These are phyloP conservation scores for Oedothorax gibbosus DNA, from an alignment of 1,140 invertebrate species.

Conservation along the genomic window DNA sequence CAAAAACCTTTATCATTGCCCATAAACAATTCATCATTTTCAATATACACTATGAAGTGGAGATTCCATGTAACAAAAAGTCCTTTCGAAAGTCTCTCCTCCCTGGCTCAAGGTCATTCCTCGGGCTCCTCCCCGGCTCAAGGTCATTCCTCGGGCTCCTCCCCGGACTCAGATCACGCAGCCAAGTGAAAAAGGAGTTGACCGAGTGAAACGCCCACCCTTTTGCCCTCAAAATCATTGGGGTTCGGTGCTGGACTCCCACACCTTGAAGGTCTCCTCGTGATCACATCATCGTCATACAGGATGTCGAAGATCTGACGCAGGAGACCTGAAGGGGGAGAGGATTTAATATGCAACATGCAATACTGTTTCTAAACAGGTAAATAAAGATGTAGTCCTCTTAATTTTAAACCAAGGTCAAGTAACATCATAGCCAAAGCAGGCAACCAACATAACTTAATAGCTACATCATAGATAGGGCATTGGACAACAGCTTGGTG, in stretches of 20 bases:
- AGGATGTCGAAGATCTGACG: slow-evolving; percentile 72
- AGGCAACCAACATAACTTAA: too few species aligned
- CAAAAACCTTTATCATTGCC: background rate
- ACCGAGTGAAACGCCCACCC: slow-evolving; percentile 72
- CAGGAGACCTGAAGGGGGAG: slow-evolving; percentile 70
- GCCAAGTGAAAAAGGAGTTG: slow-evolving; percentile 74
- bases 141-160: too few species aligned
- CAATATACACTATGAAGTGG: background rate
- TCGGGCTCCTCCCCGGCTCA: slow-evolving; percentile 41
- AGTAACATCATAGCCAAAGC: too few species aligned
- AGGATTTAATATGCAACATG: background rate
- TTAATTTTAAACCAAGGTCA: too few species aligned
- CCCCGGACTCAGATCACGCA: slow-evolving; percentile 73
- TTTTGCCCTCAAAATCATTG: slow-evolving; percentile 73
- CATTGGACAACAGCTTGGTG: background rate
- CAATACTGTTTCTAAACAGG: too few species aligned
- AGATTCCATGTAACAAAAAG: background rate
- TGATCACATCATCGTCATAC: slow-evolving; percentile 74
- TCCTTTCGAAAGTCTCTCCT: background rate
- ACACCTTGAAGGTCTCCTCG: slow-evolving; percentile 74
- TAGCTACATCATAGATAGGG: too few species aligned
- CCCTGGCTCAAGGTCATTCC: background rate
- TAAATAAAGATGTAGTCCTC: too few species aligned
- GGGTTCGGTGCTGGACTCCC: slow-evolving; percentile 72
- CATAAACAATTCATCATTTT: background rate